Base-by-base conservation (phyloP, 2,113 vertebrate genomes). In the human (Homo sapiens) region DNA sequence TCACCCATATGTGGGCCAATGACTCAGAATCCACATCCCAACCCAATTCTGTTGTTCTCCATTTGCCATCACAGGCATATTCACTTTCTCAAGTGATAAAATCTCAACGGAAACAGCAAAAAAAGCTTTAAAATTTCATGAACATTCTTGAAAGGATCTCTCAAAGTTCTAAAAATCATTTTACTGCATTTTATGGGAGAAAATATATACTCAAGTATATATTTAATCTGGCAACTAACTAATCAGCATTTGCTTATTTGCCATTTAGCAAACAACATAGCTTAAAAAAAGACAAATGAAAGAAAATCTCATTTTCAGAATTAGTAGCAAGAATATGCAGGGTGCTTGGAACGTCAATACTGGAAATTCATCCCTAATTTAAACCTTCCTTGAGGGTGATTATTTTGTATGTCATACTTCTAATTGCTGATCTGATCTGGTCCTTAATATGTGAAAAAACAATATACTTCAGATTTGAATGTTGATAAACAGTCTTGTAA, bases 281-380 rank as follows among this genome's bases (percentile, higher is more conserved):
- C 27, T 89, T 35, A 27, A 50, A 94, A 86, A 68, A 35, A 79
- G 25, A 91, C 25, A 95, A 75, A 84, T 89, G 38, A 73, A 78
- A 81, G 48, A 78, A 93, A 85, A 80, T 61, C 40, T 90, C 32
- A 73, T 93, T 93, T 96, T 83, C 59, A 55, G 40, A 82, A 78
- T 88, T 83, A 91, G 66, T 61, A 35, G 66, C 9, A 83, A 75
- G n/a, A 75, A 38, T 35, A 13, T 27, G 10, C n/a, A 59, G 30
- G 48, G 30, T 64, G 18, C n/a, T 78, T 61, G 11, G 48, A 83
- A 35, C 0, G 1, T 35, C 32, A 64, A 48, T 64, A 50, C 16
- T 27, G 30, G 91, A 68, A 57, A 84, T 12, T 17, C 20, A 22
- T 2, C 3, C 40, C 25, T 45, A 55, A 90, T 35, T 43, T 92